Percentiles rank a stretch among this genome's conserved stretches.
These are phyloP conservation scores for Theristicus caerulescens DNA, from an alignment of 2,113 vertebrate genomes.

Conservation along the genomic window DNA sequence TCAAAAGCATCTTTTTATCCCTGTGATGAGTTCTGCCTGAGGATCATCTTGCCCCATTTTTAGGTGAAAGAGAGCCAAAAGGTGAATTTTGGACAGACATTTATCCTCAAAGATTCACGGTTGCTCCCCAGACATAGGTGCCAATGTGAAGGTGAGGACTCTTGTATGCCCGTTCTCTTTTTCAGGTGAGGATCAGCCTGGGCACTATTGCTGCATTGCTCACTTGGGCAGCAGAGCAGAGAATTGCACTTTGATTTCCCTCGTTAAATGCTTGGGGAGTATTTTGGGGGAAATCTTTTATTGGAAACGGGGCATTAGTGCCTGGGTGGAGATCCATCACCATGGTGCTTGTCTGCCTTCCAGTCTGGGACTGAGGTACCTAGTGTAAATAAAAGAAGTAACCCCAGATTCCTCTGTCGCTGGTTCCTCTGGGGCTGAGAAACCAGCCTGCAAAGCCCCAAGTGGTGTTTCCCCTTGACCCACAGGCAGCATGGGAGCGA, in stretches of 20 bases:
- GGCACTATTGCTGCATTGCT: not conserved
- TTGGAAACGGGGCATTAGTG: not conserved
- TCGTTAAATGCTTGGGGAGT: not conserved
- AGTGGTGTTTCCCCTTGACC: not conserved
- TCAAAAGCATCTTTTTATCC: not conserved
- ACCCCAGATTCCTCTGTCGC: not conserved
- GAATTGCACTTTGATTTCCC: not conserved
- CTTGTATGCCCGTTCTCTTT: accelerated
- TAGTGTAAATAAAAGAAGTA: not conserved
- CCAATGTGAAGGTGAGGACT: not conserved
- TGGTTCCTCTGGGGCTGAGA: not conserved
- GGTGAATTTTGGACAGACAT: not conserved
- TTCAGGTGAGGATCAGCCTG: not conserved
- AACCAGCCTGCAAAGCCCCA: not conserved
- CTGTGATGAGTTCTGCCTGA: not conserved
- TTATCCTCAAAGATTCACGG: not conserved
- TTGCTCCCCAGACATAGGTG: not conserved
- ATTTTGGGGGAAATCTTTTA: not conserved
- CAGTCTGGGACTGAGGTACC: not conserved
- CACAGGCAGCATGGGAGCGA: accelerated
- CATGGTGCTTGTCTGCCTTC: not conserved
- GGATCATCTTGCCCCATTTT: not conserved
- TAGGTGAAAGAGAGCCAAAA: not conserved
- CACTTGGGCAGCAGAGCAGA: not conserved
- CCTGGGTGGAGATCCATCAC: not conserved